Percentiles rank a stretch among this genome's conserved stretches.
These are phyloP conservation scores for Crematogaster levior DNA, from an alignment of 2,888 invertebrate genomes.

Conservation along the genomic window DNA sequence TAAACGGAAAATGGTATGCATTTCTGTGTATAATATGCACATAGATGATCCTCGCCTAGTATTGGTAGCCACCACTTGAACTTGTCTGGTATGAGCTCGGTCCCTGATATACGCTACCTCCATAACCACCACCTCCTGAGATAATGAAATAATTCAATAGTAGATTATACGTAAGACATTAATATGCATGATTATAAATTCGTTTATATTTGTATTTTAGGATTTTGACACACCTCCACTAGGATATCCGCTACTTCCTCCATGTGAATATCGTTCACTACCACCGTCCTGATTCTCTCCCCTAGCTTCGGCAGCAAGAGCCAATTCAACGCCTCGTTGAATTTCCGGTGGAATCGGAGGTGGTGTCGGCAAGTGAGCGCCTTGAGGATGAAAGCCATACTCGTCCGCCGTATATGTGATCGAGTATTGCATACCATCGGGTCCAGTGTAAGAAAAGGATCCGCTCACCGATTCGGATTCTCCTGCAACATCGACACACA, in stretches of 20 bases:
- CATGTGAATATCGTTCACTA: conserved; percentile 75
- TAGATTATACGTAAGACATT: background rate
- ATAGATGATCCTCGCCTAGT: conserved; percentile 68
- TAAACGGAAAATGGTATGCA: conserved; percentile 55
- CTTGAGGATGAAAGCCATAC: conserved; percentile 80
- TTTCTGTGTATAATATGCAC: conserved; percentile 51
- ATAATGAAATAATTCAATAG: background rate
- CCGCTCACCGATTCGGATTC: conserved; percentile 80
- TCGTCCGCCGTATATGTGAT: conserved; percentile 82
- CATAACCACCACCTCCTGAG: conserved; percentile 62
- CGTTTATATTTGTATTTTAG: conserved; percentile 46
- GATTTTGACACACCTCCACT: conserved; percentile 71
- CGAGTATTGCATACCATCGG: conserved; percentile 80
- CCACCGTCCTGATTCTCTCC: conserved; percentile 81
- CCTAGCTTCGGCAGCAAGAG: conserved; percentile 81
- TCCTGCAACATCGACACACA: conserved; percentile 66
- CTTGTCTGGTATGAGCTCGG: conserved; percentile 80
- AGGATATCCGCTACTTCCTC: conserved; percentile 66
- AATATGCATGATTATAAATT: background rate
- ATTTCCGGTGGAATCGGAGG: conserved; percentile 83
- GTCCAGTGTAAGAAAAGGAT: conserved; percentile 82
- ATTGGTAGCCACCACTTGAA: conserved; percentile 74
- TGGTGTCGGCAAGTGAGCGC: conserved; percentile 81
- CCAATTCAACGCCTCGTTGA: conserved; percentile 80
- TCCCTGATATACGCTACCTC: conserved; percentile 75